Conservation (phyloP, 2,888 invertebrate species). For the Tetranychus truncatus region DNA sequence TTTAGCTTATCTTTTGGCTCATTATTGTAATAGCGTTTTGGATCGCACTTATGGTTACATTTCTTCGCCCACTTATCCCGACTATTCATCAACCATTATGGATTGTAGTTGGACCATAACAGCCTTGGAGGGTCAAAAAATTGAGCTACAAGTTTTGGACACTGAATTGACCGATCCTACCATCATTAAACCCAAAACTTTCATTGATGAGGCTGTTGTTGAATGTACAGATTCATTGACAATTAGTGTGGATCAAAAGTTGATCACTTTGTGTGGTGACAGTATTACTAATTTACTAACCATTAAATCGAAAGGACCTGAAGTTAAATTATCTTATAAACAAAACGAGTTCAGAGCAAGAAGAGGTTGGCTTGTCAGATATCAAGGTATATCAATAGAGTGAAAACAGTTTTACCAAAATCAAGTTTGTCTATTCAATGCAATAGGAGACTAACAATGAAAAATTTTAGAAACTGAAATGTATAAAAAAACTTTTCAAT, state of each 20-base stretch:
- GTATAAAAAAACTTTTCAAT: no score
- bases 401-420: no score
- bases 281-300: background rate
- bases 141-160: constrained; percentile 6
- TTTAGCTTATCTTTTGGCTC: background rate
- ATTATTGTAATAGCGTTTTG: background rate
- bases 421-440: no score
- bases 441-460: no score
- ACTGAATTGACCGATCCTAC: background rate
- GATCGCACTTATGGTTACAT: background rate
- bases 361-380: constrained; percentile 4
- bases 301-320: background rate
- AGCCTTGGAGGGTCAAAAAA: background rate
- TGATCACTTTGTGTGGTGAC: background rate
- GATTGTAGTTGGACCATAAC: background rate
- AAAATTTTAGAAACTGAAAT: background rate
- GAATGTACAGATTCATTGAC: background rate
- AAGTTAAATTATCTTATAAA: background rate
- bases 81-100: constrained; percentile 19
- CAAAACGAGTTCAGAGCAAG: background rate
- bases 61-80: constrained; percentile 19
- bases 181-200: background rate
- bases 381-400: background rate
- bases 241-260: background rate
- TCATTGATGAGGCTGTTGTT: background rate